A percentile compares a stretch with the other conserved stretches of the same genome.
These are phyloP conservation scores for Agrochola circellaris DNA, from an alignment of 2,888 invertebrate species.

Conservation along the genomic window DNA sequence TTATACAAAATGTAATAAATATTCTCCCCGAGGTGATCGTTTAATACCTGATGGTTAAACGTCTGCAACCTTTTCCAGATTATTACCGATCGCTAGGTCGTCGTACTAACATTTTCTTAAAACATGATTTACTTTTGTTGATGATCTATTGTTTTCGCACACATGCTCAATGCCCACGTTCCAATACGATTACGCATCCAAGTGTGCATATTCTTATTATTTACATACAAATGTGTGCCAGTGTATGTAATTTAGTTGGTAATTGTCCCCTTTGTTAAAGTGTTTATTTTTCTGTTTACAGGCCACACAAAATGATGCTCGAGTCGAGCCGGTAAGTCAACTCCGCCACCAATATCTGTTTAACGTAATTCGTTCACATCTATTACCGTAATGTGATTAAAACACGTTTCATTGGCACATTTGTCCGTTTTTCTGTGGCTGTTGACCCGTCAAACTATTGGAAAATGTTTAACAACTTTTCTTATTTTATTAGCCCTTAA, in stretches of 20 bases:
- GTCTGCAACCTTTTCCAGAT: conserved; percentile 77
- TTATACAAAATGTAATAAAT: conserved; percentile 71
- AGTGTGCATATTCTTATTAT: conserved; percentile 39
- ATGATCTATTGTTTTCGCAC: conserved; percentile 62
- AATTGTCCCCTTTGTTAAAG: conserved; percentile 61
- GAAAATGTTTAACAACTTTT: conserved; percentile 37
- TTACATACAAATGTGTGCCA: conserved; percentile 41
- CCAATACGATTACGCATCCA: conserved; percentile 36
- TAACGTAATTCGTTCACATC: conserved; percentile 63
- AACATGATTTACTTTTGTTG: conserved; percentile 55
- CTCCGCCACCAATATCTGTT: conserved; percentile 58
- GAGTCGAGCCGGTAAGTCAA: conserved; percentile 88
- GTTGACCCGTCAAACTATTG: conserved; percentile 55
- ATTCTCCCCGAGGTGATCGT: conserved; percentile 72
- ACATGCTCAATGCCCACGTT: conserved; percentile 30
- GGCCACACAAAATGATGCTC: conserved; percentile 90
- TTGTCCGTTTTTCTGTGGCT: conserved; percentile 63
- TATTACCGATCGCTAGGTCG: conserved; percentile 68
- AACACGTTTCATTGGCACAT: conserved; percentile 60
- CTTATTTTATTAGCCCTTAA: conserved; percentile 44
- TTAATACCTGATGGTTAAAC: conserved; percentile 76
- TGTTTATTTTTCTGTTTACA: conserved; percentile 78
- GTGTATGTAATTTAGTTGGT: conserved; percentile 45
- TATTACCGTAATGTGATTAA: conserved; percentile 45
- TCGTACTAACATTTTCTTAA: conserved; percentile 57